phyloP scores from a whole-genome alignment of 1,140 invertebrate species.

The Cotesia glomerata region DNA sequence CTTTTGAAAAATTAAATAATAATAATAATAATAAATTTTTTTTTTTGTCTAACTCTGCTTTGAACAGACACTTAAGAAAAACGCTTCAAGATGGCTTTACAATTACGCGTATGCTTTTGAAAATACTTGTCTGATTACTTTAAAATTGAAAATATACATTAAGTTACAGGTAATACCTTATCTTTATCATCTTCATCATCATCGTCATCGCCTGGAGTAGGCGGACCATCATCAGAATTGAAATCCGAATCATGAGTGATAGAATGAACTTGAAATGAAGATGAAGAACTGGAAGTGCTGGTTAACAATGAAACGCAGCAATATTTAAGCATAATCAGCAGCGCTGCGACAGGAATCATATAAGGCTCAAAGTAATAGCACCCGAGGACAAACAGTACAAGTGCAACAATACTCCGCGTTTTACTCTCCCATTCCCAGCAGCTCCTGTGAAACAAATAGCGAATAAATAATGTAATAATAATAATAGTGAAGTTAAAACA shows the following conservation, averaged over 20 bases:
- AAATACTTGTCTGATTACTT: too few relatives aligned
- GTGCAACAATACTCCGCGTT: slow-evolving; percentile 83
- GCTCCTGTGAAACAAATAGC: slow-evolving; percentile 68
- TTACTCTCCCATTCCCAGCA: slow-evolving; percentile 98
- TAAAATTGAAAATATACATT: too few relatives aligned
- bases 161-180: slow-evolving; percentile 59
- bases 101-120: too few relatives aligned
- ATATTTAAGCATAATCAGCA: slow-evolving; percentile 81
- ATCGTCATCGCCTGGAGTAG: slow-evolving; percentile 77
- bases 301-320: slow-evolving; percentile 65
- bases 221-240: slow-evolving; percentile 49
- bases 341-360: slow-evolving; percentile 79
- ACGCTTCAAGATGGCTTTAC: too few relatives aligned
- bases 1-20: too few relatives aligned
- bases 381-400: slow-evolving; percentile 81
- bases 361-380: slow-evolving; percentile 88
- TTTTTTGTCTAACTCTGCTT: too few relatives aligned
- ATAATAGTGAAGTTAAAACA: not conserved
- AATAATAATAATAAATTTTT: too few relatives aligned
- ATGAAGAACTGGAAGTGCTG: slow-evolving; percentile 45
- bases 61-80: too few relatives aligned
- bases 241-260: slow-evolving; percentile 43
- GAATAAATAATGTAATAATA: not conserved
- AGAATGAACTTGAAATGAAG: slow-evolving; percentile 40
- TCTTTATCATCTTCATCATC: slow-evolving; percentile 85